A percentile compares a stretch with the other conserved stretches of the same genome.
Evolutionary conservation across 2,113 vertebrate genomes (phyloP).

Genomic region (Pao palembangensis): DNA sequence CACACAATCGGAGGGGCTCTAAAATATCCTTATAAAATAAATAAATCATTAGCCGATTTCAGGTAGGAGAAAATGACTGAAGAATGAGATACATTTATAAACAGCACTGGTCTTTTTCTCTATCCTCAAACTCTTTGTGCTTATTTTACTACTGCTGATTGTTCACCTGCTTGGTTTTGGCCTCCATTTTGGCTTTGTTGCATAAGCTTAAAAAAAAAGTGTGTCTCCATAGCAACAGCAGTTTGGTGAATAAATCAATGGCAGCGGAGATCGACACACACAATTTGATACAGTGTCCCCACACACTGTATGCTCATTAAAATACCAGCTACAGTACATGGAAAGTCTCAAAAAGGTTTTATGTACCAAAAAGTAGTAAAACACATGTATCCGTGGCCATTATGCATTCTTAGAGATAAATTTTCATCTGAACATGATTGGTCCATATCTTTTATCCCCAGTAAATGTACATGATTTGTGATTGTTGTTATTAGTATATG

Average conservation of each 20-base stretch:
- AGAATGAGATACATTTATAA: not conserved
- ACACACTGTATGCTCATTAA: constrained; percentile 8
- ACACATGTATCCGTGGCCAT: no score
- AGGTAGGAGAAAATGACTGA: no score
- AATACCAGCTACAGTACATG: not conserved
- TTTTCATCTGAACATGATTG: no score
- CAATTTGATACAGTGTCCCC: constrained; percentile 31
- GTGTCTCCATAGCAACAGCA: constrained; percentile 63
- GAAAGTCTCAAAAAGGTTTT: not conserved
- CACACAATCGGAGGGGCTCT: constrained; percentile 1
- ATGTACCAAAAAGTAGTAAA: not conserved
- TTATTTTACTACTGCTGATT: constrained; percentile 1
- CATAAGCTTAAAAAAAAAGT: constrained; percentile 33
- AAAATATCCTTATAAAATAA: not conserved
- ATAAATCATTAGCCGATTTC: not conserved
- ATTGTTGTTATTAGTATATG: no score
- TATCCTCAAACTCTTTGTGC: not conserved
- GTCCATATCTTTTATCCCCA: no score
- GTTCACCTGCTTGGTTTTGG: constrained; percentile 28
- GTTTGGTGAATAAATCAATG: constrained; percentile 37
- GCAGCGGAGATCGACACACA: constrained; percentile 32
- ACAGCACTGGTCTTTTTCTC: not conserved
- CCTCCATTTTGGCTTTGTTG: constrained; percentile 43
- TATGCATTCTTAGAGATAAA: no score
- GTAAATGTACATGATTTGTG: no score